phyloP scores from a whole-genome alignment of 2,888 invertebrate species.

The Drosophila stalkeri region DNA sequence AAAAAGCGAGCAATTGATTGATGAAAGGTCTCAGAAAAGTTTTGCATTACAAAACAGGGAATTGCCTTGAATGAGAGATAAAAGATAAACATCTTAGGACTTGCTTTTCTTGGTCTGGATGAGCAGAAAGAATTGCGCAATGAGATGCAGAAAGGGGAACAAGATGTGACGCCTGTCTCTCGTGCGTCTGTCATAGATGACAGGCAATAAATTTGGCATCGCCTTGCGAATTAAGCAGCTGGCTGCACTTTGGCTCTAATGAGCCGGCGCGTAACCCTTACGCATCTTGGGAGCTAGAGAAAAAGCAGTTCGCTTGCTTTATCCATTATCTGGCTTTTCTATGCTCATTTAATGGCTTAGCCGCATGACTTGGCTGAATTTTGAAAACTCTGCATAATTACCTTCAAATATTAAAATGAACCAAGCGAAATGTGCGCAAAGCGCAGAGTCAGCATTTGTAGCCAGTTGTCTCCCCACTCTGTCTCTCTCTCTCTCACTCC shows the following conservation, averaged over 20 bases:
- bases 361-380: conserved; percentile 68
- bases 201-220: conserved; percentile 51
- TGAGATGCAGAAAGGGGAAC: conserved; percentile 40
- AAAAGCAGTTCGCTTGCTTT: neutral
- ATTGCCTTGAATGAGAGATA: conserved; percentile 17
- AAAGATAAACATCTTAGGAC: conserved; percentile 35
- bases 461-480: neutral
- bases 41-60: conserved; percentile 26
- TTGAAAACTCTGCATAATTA: conserved; percentile 52
- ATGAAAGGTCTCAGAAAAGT: conserved; percentile 11
- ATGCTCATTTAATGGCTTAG: conserved; percentile 54
- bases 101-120: conserved; percentile 1
- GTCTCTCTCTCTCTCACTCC: neutral
- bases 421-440: conserved; percentile 22
- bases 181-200: conserved; percentile 26
- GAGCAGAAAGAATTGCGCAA: conserved; percentile 42
- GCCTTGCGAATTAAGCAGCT: conserved; percentile 47
- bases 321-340: conserved; percentile 1
- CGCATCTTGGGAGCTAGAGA: neutral
- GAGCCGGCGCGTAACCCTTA: conserved; percentile 46
- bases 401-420: conserved; percentile 61
- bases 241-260: conserved; percentile 42
- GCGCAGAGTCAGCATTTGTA: conserved; percentile 62
- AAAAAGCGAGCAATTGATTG: conserved; percentile 20
- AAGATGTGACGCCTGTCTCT: neutral